Conservation (phyloP, 2,888 invertebrate species). For the Aricia artaxerxes region DNA sequence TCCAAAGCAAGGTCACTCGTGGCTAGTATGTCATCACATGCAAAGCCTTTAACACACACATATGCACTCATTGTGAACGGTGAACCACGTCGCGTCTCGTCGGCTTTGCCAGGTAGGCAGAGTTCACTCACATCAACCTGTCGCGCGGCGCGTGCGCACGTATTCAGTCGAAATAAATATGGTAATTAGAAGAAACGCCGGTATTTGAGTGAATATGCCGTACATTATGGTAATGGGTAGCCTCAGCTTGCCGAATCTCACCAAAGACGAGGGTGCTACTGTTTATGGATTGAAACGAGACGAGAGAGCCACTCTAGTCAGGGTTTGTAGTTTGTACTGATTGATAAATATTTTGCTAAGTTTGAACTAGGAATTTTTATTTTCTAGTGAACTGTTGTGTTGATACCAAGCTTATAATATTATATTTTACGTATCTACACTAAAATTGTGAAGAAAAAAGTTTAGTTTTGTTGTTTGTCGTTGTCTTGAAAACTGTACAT, state of each 20-base stretch:
- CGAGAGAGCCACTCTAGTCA: slow-evolving; percentile 58
- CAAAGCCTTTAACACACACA: slow-evolving; percentile 45
- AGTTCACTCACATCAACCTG: slow-evolving; percentile 69
- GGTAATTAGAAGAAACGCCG: slow-evolving; percentile 2
- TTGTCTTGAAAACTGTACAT: background rate
- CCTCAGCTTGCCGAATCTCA: slow-evolving; percentile 68
- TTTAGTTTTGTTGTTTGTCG: background rate
- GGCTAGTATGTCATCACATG: slow-evolving; percentile 59
- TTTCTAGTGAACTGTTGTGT: no score
- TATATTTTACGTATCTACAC: background rate
- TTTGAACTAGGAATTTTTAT: background rate
- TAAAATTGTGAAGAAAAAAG: background rate
- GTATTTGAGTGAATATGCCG: slow-evolving; percentile 55
- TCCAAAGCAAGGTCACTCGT: background rate
- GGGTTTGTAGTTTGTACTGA: slow-evolving; percentile 49
- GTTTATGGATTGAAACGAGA: slow-evolving; percentile 75
- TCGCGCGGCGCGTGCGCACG: slow-evolving; percentile 52
- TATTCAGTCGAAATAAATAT: slow-evolving; percentile 32
- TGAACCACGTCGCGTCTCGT: background rate
- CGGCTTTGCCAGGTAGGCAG: slow-evolving; percentile 53
- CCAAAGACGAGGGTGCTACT: slow-evolving; percentile 72
- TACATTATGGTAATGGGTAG: slow-evolving; percentile 77
- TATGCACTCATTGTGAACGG: slow-evolving; percentile 40
- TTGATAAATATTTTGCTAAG: slow-evolving; percentile 8
- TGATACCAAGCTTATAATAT: no score